Percentiles rank a stretch among this genome's conserved stretches.
Conservation (phyloP, 2,888 invertebrate genomes). For the Phengaris alcon region DNA sequence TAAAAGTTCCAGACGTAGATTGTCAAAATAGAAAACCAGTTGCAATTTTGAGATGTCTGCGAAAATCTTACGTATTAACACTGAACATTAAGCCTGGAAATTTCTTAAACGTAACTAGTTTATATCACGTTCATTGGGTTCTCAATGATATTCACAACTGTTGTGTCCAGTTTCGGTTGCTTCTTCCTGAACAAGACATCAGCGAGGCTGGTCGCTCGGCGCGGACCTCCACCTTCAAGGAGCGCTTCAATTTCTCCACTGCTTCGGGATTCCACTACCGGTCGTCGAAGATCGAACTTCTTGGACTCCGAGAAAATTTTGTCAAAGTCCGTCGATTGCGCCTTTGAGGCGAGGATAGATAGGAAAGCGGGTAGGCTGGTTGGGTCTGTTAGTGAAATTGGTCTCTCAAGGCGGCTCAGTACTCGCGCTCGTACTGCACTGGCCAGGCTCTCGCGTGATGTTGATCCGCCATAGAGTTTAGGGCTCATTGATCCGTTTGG, state of each 20-base stretch:
- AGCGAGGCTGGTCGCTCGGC: constrained; percentile 50
- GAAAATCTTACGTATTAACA: background rate
- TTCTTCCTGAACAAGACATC: constrained; percentile 43
- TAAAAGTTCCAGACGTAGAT: background rate
- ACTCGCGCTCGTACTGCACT: constrained; percentile 59
- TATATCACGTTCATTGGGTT: constrained; percentile 61
- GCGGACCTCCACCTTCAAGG: constrained; percentile 45
- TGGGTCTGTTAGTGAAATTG: constrained; percentile 58
- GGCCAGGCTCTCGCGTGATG: constrained; percentile 56
- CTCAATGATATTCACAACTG: constrained; percentile 55
- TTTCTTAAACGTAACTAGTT: background rate
- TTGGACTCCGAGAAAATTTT: constrained; percentile 38
- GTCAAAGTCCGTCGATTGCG: constrained; percentile 53
- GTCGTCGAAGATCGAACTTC: constrained; percentile 44
- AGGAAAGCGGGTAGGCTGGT: constrained; percentile 49
- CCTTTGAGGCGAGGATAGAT: constrained; percentile 51
- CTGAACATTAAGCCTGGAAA: background rate
- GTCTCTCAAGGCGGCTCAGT: constrained; percentile 53
- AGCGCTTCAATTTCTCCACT: constrained; percentile 49
- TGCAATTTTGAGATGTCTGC: background rate
- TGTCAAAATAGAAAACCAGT: no score
- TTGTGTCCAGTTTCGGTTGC: constrained; percentile 32
- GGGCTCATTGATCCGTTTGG: constrained; percentile 46
- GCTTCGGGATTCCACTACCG: constrained; percentile 46
- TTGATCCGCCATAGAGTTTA: constrained; percentile 41